Conservation (phyloP, 2,888 invertebrate species). For the Augiades crinisus region DNA sequence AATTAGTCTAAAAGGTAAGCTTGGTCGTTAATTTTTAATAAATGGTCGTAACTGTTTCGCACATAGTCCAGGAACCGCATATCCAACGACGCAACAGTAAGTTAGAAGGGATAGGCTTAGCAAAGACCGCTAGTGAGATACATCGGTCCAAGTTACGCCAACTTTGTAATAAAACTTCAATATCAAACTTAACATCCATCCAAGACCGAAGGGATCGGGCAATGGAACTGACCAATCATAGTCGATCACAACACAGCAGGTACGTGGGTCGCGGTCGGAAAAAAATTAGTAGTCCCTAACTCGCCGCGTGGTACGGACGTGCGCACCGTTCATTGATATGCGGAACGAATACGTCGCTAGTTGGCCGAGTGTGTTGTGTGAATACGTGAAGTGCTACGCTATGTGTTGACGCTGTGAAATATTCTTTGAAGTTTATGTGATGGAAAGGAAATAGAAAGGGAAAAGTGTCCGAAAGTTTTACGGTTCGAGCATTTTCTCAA, state of each 20-base stretch:
- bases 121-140: neutral
- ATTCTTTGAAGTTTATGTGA: constrained; percentile 10
- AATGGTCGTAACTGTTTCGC: too few relatives aligned
- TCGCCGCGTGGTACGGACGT: constrained; percentile 6
- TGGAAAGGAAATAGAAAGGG: neutral
- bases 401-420: constrained; percentile 16
- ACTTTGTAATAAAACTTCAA: constrained; percentile 2
- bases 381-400: constrained; percentile 12
- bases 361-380: constrained; percentile 14
- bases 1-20: too few relatives aligned
- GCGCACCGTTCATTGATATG: constrained; percentile 12
- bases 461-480: neutral
- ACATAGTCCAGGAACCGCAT: too few relatives aligned
- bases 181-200: constrained; percentile 1
- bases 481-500: neutral
- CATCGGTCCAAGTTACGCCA: neutral
- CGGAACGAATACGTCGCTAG: constrained; percentile 19
- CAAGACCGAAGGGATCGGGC: constrained; percentile 14
- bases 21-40: too few relatives aligned
- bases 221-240: constrained; percentile 17
- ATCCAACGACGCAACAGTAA: too few relatives aligned
- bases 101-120: too few relatives aligned
- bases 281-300: constrained; percentile 20
- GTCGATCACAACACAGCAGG: constrained; percentile 22
- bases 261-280: constrained; percentile 11